Conservation (phyloP, 2,113 vertebrate genomes). For the Mustelus asterias region DNA sequence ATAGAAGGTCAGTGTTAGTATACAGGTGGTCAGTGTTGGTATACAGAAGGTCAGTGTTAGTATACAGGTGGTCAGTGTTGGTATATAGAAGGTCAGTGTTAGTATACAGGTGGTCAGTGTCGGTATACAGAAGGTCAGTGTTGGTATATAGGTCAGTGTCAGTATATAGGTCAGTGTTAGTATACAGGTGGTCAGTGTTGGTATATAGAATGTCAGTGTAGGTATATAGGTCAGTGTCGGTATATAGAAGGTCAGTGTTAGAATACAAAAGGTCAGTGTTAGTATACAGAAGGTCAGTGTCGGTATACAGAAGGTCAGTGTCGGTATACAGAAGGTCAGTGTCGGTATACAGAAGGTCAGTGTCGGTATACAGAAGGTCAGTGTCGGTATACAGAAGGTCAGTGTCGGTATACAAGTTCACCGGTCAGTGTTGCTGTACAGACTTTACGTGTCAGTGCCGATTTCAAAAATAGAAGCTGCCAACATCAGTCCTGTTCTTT, state of each 20-base stretch:
- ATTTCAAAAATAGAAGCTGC: not conserved
- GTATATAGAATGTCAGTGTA: too few species aligned
- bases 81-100: not conserved
- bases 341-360: too few species aligned
- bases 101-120: too few species aligned
- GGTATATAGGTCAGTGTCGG: not conserved
- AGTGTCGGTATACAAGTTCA: not conserved
- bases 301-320: not conserved
- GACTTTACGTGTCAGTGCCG: too few species aligned
- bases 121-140: not conserved
- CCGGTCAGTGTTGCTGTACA: not conserved
- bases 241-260: not conserved
- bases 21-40: not conserved
- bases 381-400: not conserved
- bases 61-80: not conserved
- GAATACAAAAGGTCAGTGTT: not conserved
- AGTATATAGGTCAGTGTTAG: not conserved
- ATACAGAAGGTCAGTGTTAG: not conserved
- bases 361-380: not conserved
- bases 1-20: not conserved
- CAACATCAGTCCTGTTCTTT: not conserved
- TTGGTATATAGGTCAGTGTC: not conserved
- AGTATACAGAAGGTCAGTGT: not conserved
- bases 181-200: too few species aligned
- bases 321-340: too few species aligned